Conservation (phyloP, 2,888 invertebrate species). For the Dexiosoma caninum region DNA sequence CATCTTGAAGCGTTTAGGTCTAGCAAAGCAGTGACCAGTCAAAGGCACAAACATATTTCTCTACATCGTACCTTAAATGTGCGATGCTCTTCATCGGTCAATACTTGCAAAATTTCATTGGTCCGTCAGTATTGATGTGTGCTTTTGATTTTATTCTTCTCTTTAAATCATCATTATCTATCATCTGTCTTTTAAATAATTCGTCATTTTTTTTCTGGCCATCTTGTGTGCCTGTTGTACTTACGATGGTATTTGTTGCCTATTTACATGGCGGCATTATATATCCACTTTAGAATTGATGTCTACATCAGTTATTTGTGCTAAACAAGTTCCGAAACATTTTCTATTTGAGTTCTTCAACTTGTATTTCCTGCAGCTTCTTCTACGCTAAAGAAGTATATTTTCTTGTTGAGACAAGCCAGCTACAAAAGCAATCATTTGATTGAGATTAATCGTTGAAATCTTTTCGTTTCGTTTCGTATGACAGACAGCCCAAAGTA, state of each 20-base stretch:
- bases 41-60: neutral
- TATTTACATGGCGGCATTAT: constrained; percentile 50
- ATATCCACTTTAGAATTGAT: constrained; percentile 39
- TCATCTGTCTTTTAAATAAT: constrained; percentile 56
- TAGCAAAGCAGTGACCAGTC: neutral
- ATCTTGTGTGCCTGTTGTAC: neutral
- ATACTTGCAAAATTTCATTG: constrained; percentile 30
- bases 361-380: constrained; percentile 27
- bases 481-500: constrained; percentile 67
- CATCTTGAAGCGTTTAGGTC: neutral
- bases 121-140: constrained; percentile 6
- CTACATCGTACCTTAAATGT: neutral
- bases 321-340: constrained; percentile 37
- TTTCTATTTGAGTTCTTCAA: constrained; percentile 48
- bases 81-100: neutral
- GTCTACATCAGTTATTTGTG: constrained; percentile 35
- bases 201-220: constrained; percentile 21
- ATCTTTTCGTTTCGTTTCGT: constrained; percentile 36
- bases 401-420: constrained; percentile 7
- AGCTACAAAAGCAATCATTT: constrained; percentile 56
- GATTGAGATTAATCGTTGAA: constrained; percentile 75
- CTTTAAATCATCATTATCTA: constrained; percentile 32
- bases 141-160: neutral
- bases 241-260: neutral
- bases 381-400: neutral